A percentile compares a stretch with the other conserved stretches of the same genome.
phyloP scores from a whole-genome alignment of 2,797 vertebrate genomes.

The Eulemur albifrons region DNA sequence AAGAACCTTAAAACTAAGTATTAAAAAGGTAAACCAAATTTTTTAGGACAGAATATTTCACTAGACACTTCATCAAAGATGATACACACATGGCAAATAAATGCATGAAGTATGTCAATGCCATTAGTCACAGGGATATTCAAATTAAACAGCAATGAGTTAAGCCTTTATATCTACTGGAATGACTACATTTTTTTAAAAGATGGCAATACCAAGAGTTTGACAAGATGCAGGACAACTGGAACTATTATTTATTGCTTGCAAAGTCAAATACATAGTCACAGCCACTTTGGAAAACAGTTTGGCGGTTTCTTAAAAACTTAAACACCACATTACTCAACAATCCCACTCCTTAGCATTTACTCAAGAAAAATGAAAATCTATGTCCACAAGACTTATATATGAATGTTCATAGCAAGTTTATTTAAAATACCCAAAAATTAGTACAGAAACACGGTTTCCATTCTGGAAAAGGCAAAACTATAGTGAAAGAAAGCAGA shows the following conservation, averaged over 20 bases:
- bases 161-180: not conserved
- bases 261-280: not conserved
- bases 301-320: not conserved
- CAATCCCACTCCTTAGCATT: not conserved
- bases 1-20: too few species aligned
- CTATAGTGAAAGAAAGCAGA: not conserved
- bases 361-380: not conserved
- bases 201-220: not conserved
- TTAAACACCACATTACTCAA: not conserved
- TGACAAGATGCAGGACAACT: not conserved
- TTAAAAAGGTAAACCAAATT: not conserved
- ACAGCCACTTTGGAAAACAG: not conserved
- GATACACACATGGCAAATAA: not conserved
- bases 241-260: not conserved
- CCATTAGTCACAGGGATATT: not conserved
- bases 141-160: not conserved
- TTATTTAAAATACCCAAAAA: not conserved
- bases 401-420: not conserved
- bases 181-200: not conserved
- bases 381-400: not conserved
- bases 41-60: not conserved
- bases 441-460: not conserved
- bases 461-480: not conserved
- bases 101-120: not conserved
- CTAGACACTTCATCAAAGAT: not conserved